Evolutionary conservation across 2,888 invertebrate species (phyloP), one percentile per base, ranked within the genome.

Genomic region (Stramonita haemastoma): DNA sequence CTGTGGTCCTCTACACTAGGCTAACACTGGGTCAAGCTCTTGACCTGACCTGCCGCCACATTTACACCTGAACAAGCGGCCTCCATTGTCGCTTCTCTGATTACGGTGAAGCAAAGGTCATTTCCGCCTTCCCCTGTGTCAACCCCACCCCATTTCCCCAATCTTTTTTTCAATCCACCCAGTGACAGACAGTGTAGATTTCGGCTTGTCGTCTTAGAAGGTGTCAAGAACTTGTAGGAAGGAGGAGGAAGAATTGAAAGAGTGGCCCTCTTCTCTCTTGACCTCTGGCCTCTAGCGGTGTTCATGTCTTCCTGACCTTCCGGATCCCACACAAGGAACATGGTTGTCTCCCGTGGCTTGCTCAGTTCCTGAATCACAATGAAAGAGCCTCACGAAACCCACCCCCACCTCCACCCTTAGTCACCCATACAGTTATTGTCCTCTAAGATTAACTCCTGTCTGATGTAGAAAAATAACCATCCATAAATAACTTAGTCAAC

Each of bases 51-150:
- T 34, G 79, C 32, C 79, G 11, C 46, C 46, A 46, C 4, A 46
- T 46, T 32, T 79, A 32, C 79, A 79, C 32, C 32, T 34, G 79
- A 79, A 26, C 22, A 32, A 79, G 4, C 34, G 0, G 34, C 79
- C 34, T 32, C 22, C 34, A 79, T 17, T 32, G 34, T 19, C 1
- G 26, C 32, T 32, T 79, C 32, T 79, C 79, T 79, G 79, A 79
- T 79, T 79, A 79, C 79, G 34, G 79, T 79, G 79, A 79, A 13
- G 79, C 32, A 32, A 32, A 34, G 79, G 13, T 79, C 79, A 79
- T 79, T 79, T 79, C 79, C 79, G 79, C 79, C 79, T 32, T 15
- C 32, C 34, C 34, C 34, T 32, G 79, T 79, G 79, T 79, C 79
- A 79, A 32, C 79, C 79, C 79, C 79, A 17, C 79, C 79, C 79